Percentiles rank a stretch among this genome's conserved stretches.
phyloP scores from a whole-genome alignment of 1,140 invertebrate species.

The Scaptomyza graminum region DNA sequence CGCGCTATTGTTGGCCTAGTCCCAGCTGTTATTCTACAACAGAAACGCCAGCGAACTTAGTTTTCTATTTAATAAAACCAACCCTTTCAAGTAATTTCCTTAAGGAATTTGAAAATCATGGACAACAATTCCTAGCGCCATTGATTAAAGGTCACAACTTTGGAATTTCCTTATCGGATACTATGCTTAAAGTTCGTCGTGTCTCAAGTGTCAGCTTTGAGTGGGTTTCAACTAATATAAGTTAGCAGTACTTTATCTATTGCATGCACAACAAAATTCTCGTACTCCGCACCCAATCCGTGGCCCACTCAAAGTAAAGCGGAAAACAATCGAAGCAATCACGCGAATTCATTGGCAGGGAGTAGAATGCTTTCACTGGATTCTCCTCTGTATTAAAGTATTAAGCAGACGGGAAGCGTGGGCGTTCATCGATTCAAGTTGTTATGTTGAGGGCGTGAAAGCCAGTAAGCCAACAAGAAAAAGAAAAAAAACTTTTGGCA shows the following conservation, averaged over 20 bases:
- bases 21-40: not conserved
- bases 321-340: constrained; percentile 80
- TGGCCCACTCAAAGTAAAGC: constrained; percentile 38
- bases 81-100: constrained; percentile 47
- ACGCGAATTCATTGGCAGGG: constrained; percentile 69
- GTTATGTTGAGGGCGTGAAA: constrained; percentile 36
- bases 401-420: constrained; percentile 14
- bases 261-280: not conserved
- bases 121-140: constrained; percentile 23
- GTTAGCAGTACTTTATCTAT: constrained; percentile 50
- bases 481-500: constrained; percentile 21
- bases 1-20: constrained; percentile 5
- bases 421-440: constrained; percentile 18
- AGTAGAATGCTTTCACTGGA: constrained; percentile 56
- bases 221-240: constrained; percentile 47
- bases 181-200: constrained; percentile 19
- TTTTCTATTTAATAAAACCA: constrained; percentile 61
- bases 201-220: constrained; percentile 18
- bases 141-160: constrained; percentile 8
- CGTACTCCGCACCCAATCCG: not conserved
- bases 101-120: constrained; percentile 38
- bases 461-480: constrained; percentile 24
- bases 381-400: constrained; percentile 68
- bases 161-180: not conserved
- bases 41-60: constrained; percentile 21